A percentile compares a stretch with the other conserved stretches of the same genome.
Conservation (phyloP, 2,113 vertebrate species). For the Boulengeromyrus knoepffleri region DNA sequence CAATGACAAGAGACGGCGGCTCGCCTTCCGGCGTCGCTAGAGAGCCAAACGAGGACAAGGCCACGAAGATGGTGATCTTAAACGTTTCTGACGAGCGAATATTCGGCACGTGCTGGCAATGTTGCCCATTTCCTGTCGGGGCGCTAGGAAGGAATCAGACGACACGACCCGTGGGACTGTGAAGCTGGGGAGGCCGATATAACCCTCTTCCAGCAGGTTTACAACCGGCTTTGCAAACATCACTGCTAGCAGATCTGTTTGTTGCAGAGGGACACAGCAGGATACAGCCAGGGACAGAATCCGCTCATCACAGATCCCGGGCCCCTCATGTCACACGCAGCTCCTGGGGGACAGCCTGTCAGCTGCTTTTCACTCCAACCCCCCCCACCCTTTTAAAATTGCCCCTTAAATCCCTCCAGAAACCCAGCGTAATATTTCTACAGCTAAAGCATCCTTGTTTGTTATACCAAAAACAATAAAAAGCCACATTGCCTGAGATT, state of each 20-base stretch:
- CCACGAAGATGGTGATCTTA: neutral
- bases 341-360: neutral
- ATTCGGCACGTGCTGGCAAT: neutral
- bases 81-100: neutral
- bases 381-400: neutral
- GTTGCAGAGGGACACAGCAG: neutral
- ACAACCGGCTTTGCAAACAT: slow-evolving; percentile 6
- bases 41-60: neutral
- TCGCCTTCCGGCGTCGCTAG: neutral
- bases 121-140: neutral
- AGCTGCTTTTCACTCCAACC: neutral
- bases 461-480: neutral
- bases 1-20: neutral
- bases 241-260: neutral
- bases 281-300: neutral
- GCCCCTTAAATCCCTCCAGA: neutral
- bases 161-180: neutral
- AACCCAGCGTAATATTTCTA: neutral
- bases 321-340: neutral
- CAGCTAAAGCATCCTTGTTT: neutral
- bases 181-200: neutral
- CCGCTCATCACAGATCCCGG: neutral
- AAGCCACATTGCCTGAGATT: neutral
- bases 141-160: neutral
- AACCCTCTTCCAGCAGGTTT: neutral